These are phyloP conservation scores for Lepilemur ruficaudatus DNA, from an alignment of 2,797 vertebrate genomes.

Conservation along the genomic window DNA sequence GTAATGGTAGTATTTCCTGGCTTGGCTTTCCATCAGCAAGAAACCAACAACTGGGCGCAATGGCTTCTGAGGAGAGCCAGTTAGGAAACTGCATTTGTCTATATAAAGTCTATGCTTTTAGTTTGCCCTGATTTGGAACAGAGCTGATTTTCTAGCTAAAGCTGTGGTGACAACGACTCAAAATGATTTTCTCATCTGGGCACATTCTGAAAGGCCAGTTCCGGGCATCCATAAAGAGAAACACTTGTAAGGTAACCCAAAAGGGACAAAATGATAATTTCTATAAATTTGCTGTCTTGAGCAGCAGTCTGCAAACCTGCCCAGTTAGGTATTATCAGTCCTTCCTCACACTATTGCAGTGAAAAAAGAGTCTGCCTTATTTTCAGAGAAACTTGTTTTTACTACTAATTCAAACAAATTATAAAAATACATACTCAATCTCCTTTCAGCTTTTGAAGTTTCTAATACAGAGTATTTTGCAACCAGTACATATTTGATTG, in stretches of 20 bases:
- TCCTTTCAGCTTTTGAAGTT: slow-evolving; percentile 63
- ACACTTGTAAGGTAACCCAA: slow-evolving; percentile 2
- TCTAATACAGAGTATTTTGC: slow-evolving; percentile 60
- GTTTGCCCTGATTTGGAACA: slow-evolving; percentile 77
- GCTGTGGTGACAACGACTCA: slow-evolving; percentile 66
- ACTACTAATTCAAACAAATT: slow-evolving; percentile 43
- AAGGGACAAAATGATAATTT: slow-evolving; percentile 1
- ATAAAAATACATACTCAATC: background rate
- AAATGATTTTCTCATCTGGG: slow-evolving; percentile 75
- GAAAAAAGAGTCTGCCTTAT: slow-evolving; percentile 44
- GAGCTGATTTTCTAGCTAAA: slow-evolving; percentile 73
- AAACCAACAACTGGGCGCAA: slow-evolving; percentile 57
- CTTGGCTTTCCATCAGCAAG: slow-evolving; percentile 70
- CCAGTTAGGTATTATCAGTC: slow-evolving; percentile 31
- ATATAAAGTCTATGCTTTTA: slow-evolving; percentile 62
- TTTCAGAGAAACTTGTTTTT: slow-evolving; percentile 47
- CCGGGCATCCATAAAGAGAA: slow-evolving; percentile 38
- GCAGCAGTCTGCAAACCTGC: slow-evolving; percentile 6
- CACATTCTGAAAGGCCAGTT: slow-evolving; percentile 60
- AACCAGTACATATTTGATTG: slow-evolving; percentile 72
- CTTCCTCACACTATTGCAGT: slow-evolving; percentile 13
- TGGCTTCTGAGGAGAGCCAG: slow-evolving; percentile 64
- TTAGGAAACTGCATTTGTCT: slow-evolving; percentile 76
- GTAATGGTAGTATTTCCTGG: slow-evolving; percentile 64
- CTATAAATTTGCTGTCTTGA: background rate